Percentiles rank a stretch among this genome's conserved stretches.
These are phyloP conservation scores for Gortyna flavago DNA, from an alignment of 2,888 invertebrate species.

Conservation along the genomic window DNA sequence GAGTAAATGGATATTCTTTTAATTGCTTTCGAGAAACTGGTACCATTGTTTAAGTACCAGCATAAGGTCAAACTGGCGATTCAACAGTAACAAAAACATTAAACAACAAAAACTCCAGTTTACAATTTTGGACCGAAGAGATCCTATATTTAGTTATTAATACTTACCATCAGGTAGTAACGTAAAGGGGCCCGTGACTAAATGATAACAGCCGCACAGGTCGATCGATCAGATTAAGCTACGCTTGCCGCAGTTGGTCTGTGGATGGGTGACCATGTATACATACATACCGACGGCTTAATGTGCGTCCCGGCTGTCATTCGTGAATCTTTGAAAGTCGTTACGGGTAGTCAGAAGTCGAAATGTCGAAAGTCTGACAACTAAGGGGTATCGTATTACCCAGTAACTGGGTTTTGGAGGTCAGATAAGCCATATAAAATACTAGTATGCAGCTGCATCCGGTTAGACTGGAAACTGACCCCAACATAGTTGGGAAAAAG, in stretches of 20 bases:
- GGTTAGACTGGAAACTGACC: not conserved
- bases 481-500: not conserved
- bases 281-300: not conserved
- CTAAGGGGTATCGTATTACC: not conserved
- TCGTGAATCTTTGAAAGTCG: not conserved
- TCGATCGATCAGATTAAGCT: not conserved
- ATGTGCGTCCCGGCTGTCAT: not conserved
- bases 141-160: conserved; percentile 15
- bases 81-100: conserved; percentile 2
- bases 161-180: not conserved
- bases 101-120: conserved; percentile 8
- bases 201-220: not conserved
- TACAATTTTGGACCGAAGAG: conserved; percentile 4
- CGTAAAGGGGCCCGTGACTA: not conserved
- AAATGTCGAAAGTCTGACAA: not conserved
- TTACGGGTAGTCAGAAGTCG: not conserved
- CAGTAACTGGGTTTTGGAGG: not conserved
- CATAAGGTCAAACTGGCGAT: conserved; percentile 37
- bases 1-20: conserved; percentile 31
- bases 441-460: not conserved
- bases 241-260: not conserved
- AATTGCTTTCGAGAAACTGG: conserved; percentile 39
- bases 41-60: conserved; percentile 37
- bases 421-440: not conserved
- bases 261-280: not conserved